phyloP scores from a whole-genome alignment of 2,888 invertebrate genomes.

The Cylloceria caligata region DNA sequence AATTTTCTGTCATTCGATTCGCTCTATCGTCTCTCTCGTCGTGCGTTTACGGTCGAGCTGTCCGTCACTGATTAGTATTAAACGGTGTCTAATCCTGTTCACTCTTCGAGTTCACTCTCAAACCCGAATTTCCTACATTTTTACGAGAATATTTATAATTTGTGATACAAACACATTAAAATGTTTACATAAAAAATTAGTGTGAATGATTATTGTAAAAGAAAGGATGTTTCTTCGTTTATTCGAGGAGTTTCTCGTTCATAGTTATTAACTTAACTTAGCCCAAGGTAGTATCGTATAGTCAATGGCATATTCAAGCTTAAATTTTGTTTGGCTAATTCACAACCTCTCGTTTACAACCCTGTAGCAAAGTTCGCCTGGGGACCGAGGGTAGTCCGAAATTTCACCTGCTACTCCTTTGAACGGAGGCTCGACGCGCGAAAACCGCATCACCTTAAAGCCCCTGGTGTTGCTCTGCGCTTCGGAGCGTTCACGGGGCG shows the following conservation, averaged over 20 bases:
- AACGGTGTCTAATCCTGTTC: slow-evolving; percentile 1
- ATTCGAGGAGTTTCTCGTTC: neutral
- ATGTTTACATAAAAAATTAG: neutral
- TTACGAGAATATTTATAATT: neutral
- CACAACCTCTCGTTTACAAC: slow-evolving; percentile 22
- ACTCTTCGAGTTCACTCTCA: neutral
- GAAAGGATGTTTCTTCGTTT: neutral
- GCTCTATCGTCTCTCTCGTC: slow-evolving; percentile 6
- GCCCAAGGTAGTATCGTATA: neutral
- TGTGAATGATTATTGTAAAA: neutral
- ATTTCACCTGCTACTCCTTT: slow-evolving; percentile 53
- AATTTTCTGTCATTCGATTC: slow-evolving; percentile 30
- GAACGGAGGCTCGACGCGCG: slow-evolving; percentile 19
- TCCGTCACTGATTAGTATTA: slow-evolving; percentile 5
- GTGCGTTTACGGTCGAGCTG: neutral
- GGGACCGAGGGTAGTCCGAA: slow-evolving; percentile 14
- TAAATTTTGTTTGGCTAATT: slow-evolving; percentile 42
- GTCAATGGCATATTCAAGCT: slow-evolving; percentile 7
- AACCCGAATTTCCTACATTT: no score
- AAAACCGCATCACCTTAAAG: slow-evolving; percentile 70
- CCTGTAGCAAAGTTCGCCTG: slow-evolving; percentile 12
- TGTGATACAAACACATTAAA: neutral
- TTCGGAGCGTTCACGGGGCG: slow-evolving; percentile 59
- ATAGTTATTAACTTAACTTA: neutral
- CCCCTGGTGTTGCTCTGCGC: slow-evolving; percentile 19